Evolutionary conservation across 2,888 invertebrate genomes (phyloP).

Genomic region (Drosophila yooni): DNA sequence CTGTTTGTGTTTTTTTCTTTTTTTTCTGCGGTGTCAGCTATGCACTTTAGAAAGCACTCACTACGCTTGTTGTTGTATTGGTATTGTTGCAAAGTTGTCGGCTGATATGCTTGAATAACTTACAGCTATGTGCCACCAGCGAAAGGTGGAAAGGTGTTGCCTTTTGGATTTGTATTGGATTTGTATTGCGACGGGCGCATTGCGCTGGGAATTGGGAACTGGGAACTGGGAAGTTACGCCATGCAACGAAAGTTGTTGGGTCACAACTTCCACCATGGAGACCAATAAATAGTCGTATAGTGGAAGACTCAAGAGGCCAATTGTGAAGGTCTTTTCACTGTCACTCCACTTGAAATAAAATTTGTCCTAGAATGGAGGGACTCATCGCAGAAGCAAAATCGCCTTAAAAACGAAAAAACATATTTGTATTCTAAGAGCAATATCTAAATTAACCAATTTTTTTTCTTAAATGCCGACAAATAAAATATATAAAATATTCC

Average conservation of each 20-base stretch:
- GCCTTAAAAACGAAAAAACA: fast-evolving
- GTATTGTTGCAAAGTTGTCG: conserved; percentile 6
- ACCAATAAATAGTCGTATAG: neutral
- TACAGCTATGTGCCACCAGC: conserved; percentile 64
- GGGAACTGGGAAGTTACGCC: conserved; percentile 30
- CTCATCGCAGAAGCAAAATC: too few relatives aligned
- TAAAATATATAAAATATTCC: neutral
- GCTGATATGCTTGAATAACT: conserved; percentile 73
- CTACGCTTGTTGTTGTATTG: conserved; percentile 13
- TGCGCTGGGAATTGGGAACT: conserved; percentile 16
- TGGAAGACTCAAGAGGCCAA: neutral
- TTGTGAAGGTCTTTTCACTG: neutral
- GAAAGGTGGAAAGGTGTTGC: conserved; percentile 79
- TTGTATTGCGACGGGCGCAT: conserved; percentile 7
- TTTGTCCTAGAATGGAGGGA: too few relatives aligned
- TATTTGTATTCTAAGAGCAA: neutral
- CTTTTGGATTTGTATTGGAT: conserved; percentile 51
- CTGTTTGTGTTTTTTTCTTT: conserved; percentile 18
- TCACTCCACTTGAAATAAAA: neutral
- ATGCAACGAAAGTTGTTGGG: conserved; percentile 71
- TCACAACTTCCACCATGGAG: conserved; percentile 48
- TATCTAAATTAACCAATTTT: neutral
- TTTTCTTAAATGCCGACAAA: neutral
- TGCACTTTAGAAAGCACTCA: conserved; percentile 67
- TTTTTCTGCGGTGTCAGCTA: conserved; percentile 26